phyloP scores from a whole-genome alignment of 2,888 invertebrate species.

The Laothoe populi region DNA sequence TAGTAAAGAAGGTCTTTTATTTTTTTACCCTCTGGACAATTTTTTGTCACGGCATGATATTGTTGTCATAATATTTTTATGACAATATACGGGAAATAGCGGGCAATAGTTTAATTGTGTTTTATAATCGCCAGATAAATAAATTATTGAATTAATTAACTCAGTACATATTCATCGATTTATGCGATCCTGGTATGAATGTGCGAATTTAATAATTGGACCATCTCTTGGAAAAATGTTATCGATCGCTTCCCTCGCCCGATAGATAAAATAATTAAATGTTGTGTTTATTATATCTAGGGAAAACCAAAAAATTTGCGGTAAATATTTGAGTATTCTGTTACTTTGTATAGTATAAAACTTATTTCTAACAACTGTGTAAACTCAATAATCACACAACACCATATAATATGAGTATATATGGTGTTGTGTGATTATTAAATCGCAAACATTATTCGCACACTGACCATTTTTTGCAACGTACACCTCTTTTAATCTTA shows the following conservation, averaged over 20 bases:
- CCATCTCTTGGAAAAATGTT: not conserved
- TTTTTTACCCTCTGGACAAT: not conserved
- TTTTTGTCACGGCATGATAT: not conserved
- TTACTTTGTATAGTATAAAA: no score
- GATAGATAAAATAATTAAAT: no score
- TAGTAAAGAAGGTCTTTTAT: not conserved
- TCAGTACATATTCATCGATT: constrained; percentile 28
- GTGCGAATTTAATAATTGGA: constrained; percentile 43
- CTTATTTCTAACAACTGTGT: no score
- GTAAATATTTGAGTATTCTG: no score
- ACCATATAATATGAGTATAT: no score
- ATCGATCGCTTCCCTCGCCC: not conserved
- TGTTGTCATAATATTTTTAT: no score
- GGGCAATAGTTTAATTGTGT: not conserved
- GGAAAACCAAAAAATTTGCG: no score
- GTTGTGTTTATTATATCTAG: no score
- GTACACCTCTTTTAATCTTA: constrained; percentile 54
- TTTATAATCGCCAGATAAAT: not conserved
- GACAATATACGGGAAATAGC: no score
- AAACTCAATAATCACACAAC: no score
- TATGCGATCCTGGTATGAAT: constrained; percentile 48
- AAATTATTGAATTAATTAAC: not conserved
- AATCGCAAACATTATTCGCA: constrained; percentile 27
- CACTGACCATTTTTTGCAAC: constrained; percentile 49
- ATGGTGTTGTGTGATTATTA: no score